These are phyloP conservation scores for Ladona fulva DNA, from an alignment of 1,140 invertebrate genomes.

Conservation along the genomic window DNA sequence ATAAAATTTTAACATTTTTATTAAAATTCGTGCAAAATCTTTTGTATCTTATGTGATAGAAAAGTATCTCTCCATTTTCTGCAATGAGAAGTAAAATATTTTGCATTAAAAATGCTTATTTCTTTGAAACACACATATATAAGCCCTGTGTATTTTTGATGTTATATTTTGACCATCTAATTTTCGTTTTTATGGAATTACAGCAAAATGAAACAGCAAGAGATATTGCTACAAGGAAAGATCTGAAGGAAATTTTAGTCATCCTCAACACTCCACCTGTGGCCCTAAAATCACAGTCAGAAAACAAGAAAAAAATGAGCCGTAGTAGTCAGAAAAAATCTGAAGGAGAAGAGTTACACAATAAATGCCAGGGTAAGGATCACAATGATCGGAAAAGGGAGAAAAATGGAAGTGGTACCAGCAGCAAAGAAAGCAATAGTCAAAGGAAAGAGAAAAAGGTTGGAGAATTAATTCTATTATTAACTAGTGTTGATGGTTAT, in stretches of 20 bases:
- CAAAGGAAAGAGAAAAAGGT: conserved; percentile 26
- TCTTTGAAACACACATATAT: too few relatives aligned
- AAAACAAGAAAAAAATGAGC: background rate
- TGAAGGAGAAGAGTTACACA: background rate
- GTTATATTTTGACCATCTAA: too few relatives aligned
- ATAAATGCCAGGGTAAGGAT: conserved; percentile 16
- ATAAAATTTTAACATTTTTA: too few relatives aligned
- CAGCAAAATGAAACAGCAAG: conserved; percentile 80
- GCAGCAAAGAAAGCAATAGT: conserved; percentile 37
- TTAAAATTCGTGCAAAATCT: too few relatives aligned
- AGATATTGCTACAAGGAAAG: conserved; percentile 83
- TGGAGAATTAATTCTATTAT: background rate
- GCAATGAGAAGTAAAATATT: too few relatives aligned
- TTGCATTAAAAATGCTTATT: too few relatives aligned
- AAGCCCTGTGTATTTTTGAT: too few relatives aligned
- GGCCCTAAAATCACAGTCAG: conserved; percentile 31
- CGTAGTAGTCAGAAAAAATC: background rate
- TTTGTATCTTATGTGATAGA: too few relatives aligned
- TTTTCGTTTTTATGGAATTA: too few relatives aligned
- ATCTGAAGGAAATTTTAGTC: conserved; percentile 67
- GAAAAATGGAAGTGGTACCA: conserved; percentile 34
- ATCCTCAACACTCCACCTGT: conserved; percentile 57
- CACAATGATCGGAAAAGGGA: conserved; percentile 34
- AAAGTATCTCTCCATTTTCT: too few relatives aligned
- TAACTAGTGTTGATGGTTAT: too few relatives aligned